Percentiles rank a stretch among this genome's conserved stretches.
Evolutionary conservation across 2,113 vertebrate genomes (phyloP).

Genomic region (Zeus faber): DNA sequence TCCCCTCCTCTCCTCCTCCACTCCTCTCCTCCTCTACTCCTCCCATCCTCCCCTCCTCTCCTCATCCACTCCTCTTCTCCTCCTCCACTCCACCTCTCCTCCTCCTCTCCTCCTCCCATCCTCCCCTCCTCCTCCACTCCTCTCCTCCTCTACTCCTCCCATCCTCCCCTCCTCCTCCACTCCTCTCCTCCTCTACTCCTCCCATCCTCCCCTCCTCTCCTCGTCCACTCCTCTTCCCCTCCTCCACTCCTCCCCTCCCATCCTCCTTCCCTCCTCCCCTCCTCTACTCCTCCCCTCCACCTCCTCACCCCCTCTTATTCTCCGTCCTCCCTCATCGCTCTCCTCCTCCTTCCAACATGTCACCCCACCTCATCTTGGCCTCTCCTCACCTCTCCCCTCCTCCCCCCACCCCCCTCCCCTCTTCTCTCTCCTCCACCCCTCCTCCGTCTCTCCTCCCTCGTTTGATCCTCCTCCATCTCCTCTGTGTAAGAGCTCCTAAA

Average conservation of each 20-base stretch:
- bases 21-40: background rate
- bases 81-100: background rate
- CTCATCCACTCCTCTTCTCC: background rate
- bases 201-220: background rate
- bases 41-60: background rate
- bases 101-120: background rate
- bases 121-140: background rate
- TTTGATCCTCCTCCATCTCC: background rate
- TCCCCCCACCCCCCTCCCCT: background rate
- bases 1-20: no score
- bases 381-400: background rate
- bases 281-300: background rate
- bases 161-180: background rate
- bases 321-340: background rate
- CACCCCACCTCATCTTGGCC: background rate
- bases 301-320: background rate
- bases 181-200: background rate
- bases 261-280: background rate
- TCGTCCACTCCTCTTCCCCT: background rate
- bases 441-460: constrained; percentile 12
- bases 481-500: constrained; percentile 26
- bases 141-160: background rate
- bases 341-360: background rate
- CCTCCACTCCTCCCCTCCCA: background rate
- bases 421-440: background rate